Conservation (phyloP, 2,888 invertebrate species). For the Priocnemis perturbator region DNA sequence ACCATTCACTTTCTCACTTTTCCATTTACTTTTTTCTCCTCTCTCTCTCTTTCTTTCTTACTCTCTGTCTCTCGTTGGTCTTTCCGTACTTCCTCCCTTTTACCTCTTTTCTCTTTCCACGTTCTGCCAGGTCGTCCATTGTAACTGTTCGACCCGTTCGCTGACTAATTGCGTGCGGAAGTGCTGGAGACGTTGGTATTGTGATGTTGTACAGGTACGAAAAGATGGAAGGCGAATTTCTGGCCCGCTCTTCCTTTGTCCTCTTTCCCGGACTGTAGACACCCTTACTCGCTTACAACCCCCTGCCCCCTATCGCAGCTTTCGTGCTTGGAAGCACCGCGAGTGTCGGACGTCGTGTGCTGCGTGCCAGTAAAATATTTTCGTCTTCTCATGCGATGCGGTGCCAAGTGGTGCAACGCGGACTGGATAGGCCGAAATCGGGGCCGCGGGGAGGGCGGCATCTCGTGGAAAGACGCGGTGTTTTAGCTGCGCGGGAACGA, state of each 20-base stretch:
- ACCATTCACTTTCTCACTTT: slow-evolving; percentile 2
- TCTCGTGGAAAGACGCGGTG: slow-evolving; percentile 19
- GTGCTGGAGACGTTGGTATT: slow-evolving; percentile 43
- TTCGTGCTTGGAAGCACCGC: slow-evolving; percentile 15
- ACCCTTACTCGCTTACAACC: no score
- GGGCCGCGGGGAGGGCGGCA: background rate
- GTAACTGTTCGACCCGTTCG: slow-evolving; percentile 41
- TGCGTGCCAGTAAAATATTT: slow-evolving; percentile 34
- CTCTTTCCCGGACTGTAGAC: background rate
- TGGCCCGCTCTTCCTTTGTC: background rate
- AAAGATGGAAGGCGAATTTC: slow-evolving; percentile 16
- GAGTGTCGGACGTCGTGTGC: slow-evolving; percentile 15
- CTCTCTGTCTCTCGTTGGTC: background rate
- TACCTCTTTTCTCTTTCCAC: slow-evolving; percentile 3
- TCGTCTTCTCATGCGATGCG: slow-evolving; percentile 10
- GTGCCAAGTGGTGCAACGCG: slow-evolving; percentile 13
- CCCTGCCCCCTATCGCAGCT: background rate
- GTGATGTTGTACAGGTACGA: slow-evolving; percentile 36
- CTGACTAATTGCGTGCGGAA: slow-evolving; percentile 52
- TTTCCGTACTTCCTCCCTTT: background rate
- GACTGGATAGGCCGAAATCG: background rate
- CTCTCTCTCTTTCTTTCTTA: background rate
- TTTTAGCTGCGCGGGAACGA: slow-evolving; percentile 13
- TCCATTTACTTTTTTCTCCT: background rate
- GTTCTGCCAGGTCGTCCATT: slow-evolving; percentile 12